A percentile compares a stretch with the other conserved stretches of the same genome.
Evolutionary conservation across 2,888 invertebrate species (phyloP).

Genomic region (Pemphredon lugubris): DNA sequence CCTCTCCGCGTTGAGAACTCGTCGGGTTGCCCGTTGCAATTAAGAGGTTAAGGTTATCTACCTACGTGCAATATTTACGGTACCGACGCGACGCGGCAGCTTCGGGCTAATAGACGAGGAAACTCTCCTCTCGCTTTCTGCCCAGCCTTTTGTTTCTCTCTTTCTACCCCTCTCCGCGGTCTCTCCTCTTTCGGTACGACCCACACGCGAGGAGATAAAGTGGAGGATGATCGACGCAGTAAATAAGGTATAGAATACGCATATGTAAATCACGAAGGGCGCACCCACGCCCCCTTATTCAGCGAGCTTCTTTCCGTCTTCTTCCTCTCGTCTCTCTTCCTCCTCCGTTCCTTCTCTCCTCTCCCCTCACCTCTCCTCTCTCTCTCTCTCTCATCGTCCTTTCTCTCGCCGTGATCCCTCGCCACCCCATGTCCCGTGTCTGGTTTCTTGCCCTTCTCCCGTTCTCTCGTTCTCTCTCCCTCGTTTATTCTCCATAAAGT

Average conservation of each 20-base stretch:
- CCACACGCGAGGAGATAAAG: slow-evolving; percentile 72
- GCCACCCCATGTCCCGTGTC: slow-evolving; percentile 27
- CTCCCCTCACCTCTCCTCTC: slow-evolving; percentile 21
- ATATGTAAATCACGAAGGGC: slow-evolving; percentile 80
- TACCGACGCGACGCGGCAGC: slow-evolving; percentile 40
- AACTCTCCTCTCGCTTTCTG: slow-evolving; percentile 34
- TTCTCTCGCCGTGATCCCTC: no score
- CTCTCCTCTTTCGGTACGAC: slow-evolving; percentile 50
- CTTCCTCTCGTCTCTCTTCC: slow-evolving; percentile 19
- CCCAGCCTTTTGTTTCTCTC: slow-evolving; percentile 30
- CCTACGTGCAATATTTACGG: slow-evolving; percentile 56
- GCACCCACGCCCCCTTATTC: slow-evolving; percentile 78
- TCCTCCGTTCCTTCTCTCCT: background rate
- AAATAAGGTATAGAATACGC: slow-evolving; percentile 79
- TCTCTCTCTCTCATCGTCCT: slow-evolving; percentile 10
- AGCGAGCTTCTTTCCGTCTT: slow-evolving; percentile 44
- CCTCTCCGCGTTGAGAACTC: background rate
- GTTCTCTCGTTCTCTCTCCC: no score
- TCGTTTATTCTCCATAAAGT: slow-evolving; percentile 42
- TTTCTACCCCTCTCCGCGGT: slow-evolving; percentile 24
- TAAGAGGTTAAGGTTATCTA: slow-evolving; percentile 69
- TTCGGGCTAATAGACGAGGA: slow-evolving; percentile 59
- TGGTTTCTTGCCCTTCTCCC: slow-evolving; percentile 27
- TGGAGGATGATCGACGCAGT: slow-evolving; percentile 78
- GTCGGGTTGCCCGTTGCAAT: slow-evolving; percentile 43